A percentile compares a stretch with the other conserved stretches of the same genome.
Conservation (phyloP, 2,888 invertebrate species). For the Nymphalis urticae region DNA sequence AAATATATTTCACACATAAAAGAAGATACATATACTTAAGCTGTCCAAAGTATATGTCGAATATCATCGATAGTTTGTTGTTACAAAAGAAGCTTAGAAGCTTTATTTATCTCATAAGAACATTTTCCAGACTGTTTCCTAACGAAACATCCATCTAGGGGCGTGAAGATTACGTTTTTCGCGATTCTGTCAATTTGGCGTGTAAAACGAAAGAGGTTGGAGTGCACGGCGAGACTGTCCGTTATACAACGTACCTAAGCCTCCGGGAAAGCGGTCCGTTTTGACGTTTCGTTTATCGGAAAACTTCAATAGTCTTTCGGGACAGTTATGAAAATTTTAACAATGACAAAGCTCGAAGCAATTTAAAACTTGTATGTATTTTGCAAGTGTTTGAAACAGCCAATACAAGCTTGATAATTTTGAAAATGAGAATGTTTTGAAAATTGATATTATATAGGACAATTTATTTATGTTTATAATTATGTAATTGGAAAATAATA, state of each 20-base stretch:
- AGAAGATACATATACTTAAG: no score
- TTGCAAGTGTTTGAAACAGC: no score
- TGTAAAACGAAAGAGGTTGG: neutral
- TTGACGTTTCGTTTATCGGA: slow-evolving; percentile 38
- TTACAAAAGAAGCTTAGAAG: no score
- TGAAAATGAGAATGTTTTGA: no score
- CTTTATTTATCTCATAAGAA: neutral
- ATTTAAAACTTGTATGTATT: neutral
- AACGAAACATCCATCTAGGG: neutral
- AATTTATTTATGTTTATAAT: no score
- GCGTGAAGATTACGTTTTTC: slow-evolving; percentile 5
- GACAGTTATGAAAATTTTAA: slow-evolving; percentile 12
- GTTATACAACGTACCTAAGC: slow-evolving; percentile 12
- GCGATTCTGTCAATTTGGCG: slow-evolving; percentile 3
- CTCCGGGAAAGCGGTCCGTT: slow-evolving; percentile 19
- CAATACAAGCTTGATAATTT: no score
- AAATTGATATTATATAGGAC: no score
- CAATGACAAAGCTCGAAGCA: neutral
- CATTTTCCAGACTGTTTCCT: neutral
- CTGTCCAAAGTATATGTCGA: no score
- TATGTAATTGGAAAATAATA: no score
- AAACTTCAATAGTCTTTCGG: slow-evolving; percentile 30
- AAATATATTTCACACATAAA: no score
- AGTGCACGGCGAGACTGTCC: neutral
- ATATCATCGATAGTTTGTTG: no score